A percentile compares a stretch with the other conserved stretches of the same genome.
These are phyloP conservation scores for Acanthurus lineatus DNA, from an alignment of 2,797 vertebrate genomes.

Conservation along the genomic window DNA sequence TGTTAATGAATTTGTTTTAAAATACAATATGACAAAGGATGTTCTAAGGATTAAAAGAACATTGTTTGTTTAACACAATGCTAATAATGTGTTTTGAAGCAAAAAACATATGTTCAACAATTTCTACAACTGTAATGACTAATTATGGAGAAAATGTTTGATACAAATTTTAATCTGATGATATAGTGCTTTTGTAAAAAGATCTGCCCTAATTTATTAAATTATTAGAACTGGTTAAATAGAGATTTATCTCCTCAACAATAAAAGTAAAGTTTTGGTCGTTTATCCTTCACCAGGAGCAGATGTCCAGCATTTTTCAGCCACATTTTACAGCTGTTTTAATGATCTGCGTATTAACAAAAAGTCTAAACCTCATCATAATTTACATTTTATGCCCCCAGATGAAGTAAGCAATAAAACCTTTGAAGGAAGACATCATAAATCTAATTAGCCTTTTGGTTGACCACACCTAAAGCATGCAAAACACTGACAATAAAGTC, in stretches of 20 bases:
- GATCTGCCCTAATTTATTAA: background rate
- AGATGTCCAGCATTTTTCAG: slow-evolving; percentile 7
- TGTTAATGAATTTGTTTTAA: background rate
- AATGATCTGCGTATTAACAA: slow-evolving; percentile 25
- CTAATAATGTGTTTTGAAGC: background rate
- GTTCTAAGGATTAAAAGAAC: background rate
- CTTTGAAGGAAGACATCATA: slow-evolving; percentile 12
- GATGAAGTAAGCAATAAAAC: slow-evolving; percentile 15
- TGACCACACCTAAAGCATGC: background rate
- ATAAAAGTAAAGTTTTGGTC: background rate
- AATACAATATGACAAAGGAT: background rate
- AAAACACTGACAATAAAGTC: slow-evolving; percentile 13
- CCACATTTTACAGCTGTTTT: slow-evolving; percentile 10
- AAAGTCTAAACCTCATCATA: slow-evolving; percentile 1
- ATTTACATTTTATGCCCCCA: background rate
- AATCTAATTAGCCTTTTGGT: background rate
- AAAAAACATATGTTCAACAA: background rate
- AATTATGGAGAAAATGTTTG: background rate
- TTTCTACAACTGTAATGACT: background rate
- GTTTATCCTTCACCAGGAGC: background rate
- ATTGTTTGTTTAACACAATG: no score
- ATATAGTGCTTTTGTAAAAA: background rate
- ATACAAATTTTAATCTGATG: background rate
- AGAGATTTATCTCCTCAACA: background rate
- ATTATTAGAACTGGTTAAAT: background rate